A percentile compares a stretch with the other conserved stretches of the same genome.
phyloP scores from a whole-genome alignment of 2,888 invertebrate genomes.

The Apocheima hispidaria region DNA sequence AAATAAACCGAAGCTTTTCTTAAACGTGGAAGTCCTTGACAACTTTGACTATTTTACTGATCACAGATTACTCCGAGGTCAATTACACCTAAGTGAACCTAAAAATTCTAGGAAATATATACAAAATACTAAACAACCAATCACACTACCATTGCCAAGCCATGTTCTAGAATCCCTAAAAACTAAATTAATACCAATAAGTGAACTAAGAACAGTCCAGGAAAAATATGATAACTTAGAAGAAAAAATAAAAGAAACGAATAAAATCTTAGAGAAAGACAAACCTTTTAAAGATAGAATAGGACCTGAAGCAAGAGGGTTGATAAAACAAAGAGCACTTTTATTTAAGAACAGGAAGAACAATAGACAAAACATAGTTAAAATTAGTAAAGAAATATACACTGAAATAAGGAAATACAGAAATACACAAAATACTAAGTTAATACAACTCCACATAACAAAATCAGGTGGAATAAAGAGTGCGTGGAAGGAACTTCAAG shows the following conservation, averaged over 20 bases:
- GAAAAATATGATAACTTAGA: conserved; percentile 28
- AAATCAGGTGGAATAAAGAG: conserved; percentile 19
- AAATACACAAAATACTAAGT: background rate
- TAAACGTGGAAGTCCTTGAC: conserved; percentile 23
- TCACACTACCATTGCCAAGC: background rate
- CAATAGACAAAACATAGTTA: background rate
- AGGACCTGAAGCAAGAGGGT: conserved; percentile 10
- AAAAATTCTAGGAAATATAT: conserved; percentile 18
- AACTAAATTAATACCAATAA: conserved; percentile 12
- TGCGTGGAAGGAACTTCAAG: conserved; percentile 18
- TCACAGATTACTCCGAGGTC: conserved; percentile 25
- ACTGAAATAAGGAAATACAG: background rate
- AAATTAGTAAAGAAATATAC: conserved; percentile 12
- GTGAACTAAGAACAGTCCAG: conserved; percentile 4
- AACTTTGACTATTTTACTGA: conserved; percentile 37
- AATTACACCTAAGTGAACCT: conserved; percentile 8
- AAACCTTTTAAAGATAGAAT: conserved; percentile 16
- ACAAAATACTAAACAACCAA: conserved; percentile 10
- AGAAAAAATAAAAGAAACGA: conserved; percentile 1
- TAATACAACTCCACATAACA: conserved; percentile 2
- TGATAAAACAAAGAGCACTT: background rate
- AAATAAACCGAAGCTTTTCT: conserved; percentile 28
- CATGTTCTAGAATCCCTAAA: conserved; percentile 9
- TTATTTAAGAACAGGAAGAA: conserved; percentile 6
- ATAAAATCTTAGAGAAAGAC: background rate